Base-by-base conservation (phyloP, 2,113 vertebrate species). In the Coptodon rendalli region DNA sequence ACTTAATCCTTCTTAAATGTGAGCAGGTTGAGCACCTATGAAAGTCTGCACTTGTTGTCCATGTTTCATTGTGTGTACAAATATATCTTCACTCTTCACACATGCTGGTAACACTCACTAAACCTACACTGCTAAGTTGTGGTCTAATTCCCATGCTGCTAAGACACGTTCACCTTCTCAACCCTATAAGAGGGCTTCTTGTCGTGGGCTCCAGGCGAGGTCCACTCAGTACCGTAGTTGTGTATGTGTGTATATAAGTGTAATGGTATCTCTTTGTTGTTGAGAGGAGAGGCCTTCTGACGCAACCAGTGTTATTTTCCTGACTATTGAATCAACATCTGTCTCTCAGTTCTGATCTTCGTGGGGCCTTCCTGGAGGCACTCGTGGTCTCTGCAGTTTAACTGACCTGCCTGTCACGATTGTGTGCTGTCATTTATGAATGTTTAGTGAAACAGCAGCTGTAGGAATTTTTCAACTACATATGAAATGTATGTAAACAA, bases 361-460 rank as follows among this genome's bases (percentile, higher is more conserved):
- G 56, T 24, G 83, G 63, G 86, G 80, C 85, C 83, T 76, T 88
- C 76, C 29, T 27, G 82, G 87, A 87, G 80, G 76, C 86, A 1
- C 71, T 54, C 29, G 19, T 45, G 40, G 86, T 82, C 85, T 89
- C 86, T 68, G 40, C 36, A 63, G 54, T 81, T 40, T 82, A 78
- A 78, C 83, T 7, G 80, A 80, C 43, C 61, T 76, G 40, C 88
- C 78, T 66, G 68, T 92, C 19, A 48, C 31, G 66, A 87, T 78
- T 86, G 84, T 85, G 82, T 48, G 85, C 79, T 31, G 86, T 89
- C 76, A 82, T 83, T 86, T 84, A 12, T 92, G 92, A 94, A 91
- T 94, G 93, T 94, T 87, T 12, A 16, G 57, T 93, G 85, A 85
- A 84, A n/a, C 83, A 83, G 78, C 88, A 78, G 76, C 54, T 71